A percentile compares a stretch with the other conserved stretches of the same genome.
phyloP scores from a whole-genome alignment of 92 coral and sea anemone species.

The Palythoa grandis region DNA sequence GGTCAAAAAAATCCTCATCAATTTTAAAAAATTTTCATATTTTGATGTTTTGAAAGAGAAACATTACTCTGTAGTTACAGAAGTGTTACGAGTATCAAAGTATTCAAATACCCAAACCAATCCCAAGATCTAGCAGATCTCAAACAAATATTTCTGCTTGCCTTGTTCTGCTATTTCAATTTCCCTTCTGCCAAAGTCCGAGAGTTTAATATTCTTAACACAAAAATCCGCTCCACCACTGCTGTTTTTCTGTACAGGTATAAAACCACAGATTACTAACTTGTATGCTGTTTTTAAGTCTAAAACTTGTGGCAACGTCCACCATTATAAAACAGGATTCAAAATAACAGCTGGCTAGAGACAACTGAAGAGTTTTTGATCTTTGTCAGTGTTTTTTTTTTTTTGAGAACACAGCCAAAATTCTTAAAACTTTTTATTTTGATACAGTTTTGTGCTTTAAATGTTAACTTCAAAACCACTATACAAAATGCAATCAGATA shows the following conservation, averaged over 20 bases:
- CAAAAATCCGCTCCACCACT: slow-evolving; percentile 98
- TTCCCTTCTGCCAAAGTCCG: slow-evolving; percentile 99
- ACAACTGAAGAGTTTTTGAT: too few relatives aligned
- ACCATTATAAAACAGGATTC: background rate
- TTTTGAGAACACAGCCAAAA: too few relatives aligned
- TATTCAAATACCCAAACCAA: slow-evolving; percentile 37
- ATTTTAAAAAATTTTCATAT: background rate
- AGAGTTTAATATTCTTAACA: slow-evolving; percentile 98
- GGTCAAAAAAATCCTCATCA: background rate
- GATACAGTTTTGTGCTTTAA: too few relatives aligned
- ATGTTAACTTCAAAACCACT: too few relatives aligned
- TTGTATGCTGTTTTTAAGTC: background rate
- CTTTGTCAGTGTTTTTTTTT: too few relatives aligned
- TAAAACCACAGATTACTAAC: slow-evolving; percentile 55
- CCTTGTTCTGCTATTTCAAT: slow-evolving; percentile 99
- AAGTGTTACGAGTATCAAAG: background rate
- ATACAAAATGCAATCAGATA: background rate
- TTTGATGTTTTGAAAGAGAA: background rate
- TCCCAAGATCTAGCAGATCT: slow-evolving; percentile 28
- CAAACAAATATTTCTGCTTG: slow-evolving; percentile 70
- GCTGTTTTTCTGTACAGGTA: slow-evolving; percentile 88
- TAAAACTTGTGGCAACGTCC: background rate
- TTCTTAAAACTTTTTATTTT: too few relatives aligned
- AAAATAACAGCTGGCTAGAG: background rate
- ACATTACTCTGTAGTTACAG: slow-evolving; percentile 3